Evolutionary conservation across 2,888 invertebrate species (phyloP).

Genomic region (Hydrotaea cyrtoneurina): DNA sequence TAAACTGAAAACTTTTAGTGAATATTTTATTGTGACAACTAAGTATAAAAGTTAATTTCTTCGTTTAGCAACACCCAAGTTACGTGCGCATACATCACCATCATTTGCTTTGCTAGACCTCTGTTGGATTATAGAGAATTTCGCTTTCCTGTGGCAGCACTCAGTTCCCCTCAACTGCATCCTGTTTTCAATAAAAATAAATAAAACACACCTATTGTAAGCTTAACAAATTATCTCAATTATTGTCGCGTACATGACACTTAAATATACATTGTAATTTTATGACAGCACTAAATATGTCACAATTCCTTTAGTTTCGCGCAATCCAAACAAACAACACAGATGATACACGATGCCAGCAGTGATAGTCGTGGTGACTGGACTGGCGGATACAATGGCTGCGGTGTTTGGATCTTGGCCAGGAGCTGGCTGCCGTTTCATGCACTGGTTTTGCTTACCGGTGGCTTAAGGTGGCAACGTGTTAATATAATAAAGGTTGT

Average conservation of each 20-base stretch:
- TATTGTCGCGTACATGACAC: conserved; percentile 24
- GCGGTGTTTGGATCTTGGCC: conserved; percentile 6
- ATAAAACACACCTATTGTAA: not conserved
- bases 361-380: not conserved
- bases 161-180: no score
- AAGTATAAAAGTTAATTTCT: no score
- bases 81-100: no score
- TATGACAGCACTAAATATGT: conserved; percentile 68
- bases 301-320: conserved; percentile 44
- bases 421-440: not conserved
- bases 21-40: no score
- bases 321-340: conserved; percentile 34
- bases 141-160: no score
- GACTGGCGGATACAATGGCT: not conserved
- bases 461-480: conserved; percentile 57
- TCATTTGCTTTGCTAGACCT: no score
- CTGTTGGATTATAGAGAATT: no score
- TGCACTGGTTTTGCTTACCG: not conserved
- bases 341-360: conserved; percentile 20
- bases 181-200: no score
- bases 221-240: not conserved
- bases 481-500: conserved; percentile 59
- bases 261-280: conserved; percentile 66
- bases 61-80: no score
- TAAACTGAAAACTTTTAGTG: no score